Conservation (phyloP, 2,113 vertebrate genomes). For the Willisornis vidua region DNA sequence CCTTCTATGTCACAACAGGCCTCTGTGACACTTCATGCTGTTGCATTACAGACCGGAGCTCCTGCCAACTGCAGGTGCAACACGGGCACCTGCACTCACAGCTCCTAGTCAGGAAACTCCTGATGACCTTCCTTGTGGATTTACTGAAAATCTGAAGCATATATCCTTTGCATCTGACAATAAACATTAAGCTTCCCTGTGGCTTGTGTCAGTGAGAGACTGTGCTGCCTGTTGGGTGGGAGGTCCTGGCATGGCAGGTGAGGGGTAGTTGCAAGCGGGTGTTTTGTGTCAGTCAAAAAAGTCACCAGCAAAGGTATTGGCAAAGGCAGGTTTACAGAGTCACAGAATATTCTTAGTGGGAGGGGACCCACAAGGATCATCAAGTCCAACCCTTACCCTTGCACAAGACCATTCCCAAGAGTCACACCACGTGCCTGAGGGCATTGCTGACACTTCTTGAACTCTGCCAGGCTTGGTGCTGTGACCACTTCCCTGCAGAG, state of each 20-base stretch:
- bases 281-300: neutral
- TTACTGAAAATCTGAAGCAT: neutral
- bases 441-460: neutral
- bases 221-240: too few species aligned
- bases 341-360: neutral
- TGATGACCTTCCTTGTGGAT: too few species aligned
- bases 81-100: neutral
- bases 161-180: neutral
- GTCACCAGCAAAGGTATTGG: neutral
- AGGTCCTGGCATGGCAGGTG: rapidly evolving
- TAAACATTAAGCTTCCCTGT: neutral
- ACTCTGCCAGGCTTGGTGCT: neutral
- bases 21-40: too few species aligned
- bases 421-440: neutral
- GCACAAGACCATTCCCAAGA: neutral
- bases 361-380: neutral
- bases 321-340: neutral
- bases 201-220: neutral
- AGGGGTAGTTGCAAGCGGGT: neutral
- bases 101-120: neutral
- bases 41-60: neutral
- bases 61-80: neutral
- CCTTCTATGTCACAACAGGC: too few species aligned
- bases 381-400: neutral
- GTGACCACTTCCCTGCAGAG: neutral